Evolutionary conservation across 2,888 invertebrate species (phyloP), one percentile per base, ranked within the genome.

Genomic region (Mesoligia furuncula): DNA sequence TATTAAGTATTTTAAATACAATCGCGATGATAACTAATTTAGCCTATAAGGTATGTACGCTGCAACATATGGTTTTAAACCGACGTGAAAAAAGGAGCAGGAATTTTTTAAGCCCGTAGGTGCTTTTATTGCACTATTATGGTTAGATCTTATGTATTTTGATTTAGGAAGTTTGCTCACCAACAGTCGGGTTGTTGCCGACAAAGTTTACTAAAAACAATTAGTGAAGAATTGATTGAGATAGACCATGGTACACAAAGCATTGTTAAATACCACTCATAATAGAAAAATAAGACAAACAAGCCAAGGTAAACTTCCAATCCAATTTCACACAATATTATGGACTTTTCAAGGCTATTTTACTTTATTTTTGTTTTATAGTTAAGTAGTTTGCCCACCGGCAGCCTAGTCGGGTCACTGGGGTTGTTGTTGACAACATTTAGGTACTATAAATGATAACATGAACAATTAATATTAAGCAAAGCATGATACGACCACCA

Each of bases 351-450:
- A 51, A 8, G 51, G 9, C 24, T 8, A 51, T 51, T 51, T 51
- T 54, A 9, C 8, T 24, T 54, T 24, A 54, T 54, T 54, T 54
- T 20, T 24, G 51, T 54, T 54, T 54, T 54, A 54, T 24, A 54
- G 24, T 6, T 64, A 20, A 48, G 7, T 17, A 11, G 5, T 39
- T 27, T n/a, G 57, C 80, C 81, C 64, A 80, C 79, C 80, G 0
- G 48, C 6, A n/a, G n/a, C n/a, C n/a, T n/a, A 42, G 73, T 70
- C 13, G 61, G 61, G 51, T 77, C 79, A 27, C 17, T 79, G 39
- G 80, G 68, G 31, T 81, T 51, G 67, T 81, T 75, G 68, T 80
- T 15, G n/a, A 81, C 81, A 68, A 80, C n/a, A n/a, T n/a, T n/a
- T n/a, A n/a, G n/a, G n/a, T n/a, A n/a, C n/a, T n/a, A n/a, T n/a